Percentiles rank a stretch among this genome's conserved stretches.
These are phyloP conservation scores for Electrophaes corylata DNA, from an alignment of 2,888 invertebrate species.

Conservation along the genomic window DNA sequence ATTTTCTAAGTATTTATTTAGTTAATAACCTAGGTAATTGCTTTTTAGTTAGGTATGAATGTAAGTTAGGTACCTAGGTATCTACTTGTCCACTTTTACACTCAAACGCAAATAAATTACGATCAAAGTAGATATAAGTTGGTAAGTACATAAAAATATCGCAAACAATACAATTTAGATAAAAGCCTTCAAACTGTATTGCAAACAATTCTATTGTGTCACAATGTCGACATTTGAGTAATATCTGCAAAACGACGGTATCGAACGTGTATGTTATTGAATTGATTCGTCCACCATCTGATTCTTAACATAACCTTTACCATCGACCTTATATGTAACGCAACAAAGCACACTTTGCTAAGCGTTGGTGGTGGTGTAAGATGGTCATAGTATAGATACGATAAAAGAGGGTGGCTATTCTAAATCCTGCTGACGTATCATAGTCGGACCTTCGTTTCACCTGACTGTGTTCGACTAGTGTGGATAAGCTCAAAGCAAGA, in stretches of 20 bases:
- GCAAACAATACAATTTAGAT: slow-evolving; percentile 17
- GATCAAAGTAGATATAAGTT: neutral
- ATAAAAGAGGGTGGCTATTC: slow-evolving; percentile 78
- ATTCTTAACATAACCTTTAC: slow-evolving; percentile 47
- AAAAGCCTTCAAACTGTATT: slow-evolving; percentile 26
- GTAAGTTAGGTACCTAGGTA: neutral
- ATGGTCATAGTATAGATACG: slow-evolving; percentile 44
- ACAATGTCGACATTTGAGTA: slow-evolving; percentile 55
- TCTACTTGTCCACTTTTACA: too few relatives aligned
- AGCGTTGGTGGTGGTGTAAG: slow-evolving; percentile 4
- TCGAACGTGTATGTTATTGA: slow-evolving; percentile 74
- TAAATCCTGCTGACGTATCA: slow-evolving; percentile 79
- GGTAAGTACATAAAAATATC: neutral
- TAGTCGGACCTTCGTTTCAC: slow-evolving; percentile 72
- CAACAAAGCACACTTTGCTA: slow-evolving; percentile 34
- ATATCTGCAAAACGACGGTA: slow-evolving; percentile 62
- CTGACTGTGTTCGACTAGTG: slow-evolving; percentile 63
- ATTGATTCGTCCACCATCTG: slow-evolving; percentile 66
- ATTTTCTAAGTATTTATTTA: too few relatives aligned
- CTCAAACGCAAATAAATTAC: too few relatives aligned
- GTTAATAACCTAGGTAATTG: too few relatives aligned
- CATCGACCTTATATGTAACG: slow-evolving; percentile 20
- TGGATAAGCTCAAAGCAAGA: slow-evolving; percentile 53
- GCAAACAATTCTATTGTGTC: slow-evolving; percentile 37
- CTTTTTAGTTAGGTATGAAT: too few relatives aligned